Conservation (phyloP, 2,888 invertebrate species). For the Cataglyphis rosenhaueri region DNA sequence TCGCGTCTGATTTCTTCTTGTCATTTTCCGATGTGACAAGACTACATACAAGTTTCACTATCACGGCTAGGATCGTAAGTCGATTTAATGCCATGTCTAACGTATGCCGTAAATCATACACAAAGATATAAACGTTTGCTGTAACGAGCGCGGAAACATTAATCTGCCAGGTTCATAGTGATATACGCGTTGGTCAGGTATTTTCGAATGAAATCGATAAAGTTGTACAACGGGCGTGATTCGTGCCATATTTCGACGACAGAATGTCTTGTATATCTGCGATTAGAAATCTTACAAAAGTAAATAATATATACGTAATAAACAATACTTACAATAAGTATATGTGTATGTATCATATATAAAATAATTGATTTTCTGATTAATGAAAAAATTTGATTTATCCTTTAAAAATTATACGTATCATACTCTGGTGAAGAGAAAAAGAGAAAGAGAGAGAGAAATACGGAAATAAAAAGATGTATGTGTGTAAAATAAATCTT, state of each 20-base stretch:
- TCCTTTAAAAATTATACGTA: background rate
- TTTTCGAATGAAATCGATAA: conserved; percentile 57
- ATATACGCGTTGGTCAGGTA: conserved; percentile 47
- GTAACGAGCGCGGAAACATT: conserved; percentile 54
- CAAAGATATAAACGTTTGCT: conserved; percentile 55
- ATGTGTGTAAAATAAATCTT: background rate
- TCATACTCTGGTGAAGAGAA: background rate
- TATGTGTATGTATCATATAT: background rate
- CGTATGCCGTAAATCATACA: conserved; percentile 50
- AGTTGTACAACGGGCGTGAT: conserved; percentile 18
- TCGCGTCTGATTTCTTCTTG: conserved; percentile 12
- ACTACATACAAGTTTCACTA: conserved; percentile 7
- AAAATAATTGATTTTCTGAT: background rate
- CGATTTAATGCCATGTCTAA: conserved; percentile 52
- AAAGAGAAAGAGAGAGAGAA: background rate
- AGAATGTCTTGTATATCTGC: background rate
- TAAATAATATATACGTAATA: background rate
- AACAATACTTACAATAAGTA: background rate
- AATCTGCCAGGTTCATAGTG: conserved; percentile 56
- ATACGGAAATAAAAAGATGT: background rate
- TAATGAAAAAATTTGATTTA: background rate
- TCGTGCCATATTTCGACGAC: conserved; percentile 33
- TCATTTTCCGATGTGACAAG: conserved; percentile 1
- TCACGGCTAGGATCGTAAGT: conserved; percentile 49
- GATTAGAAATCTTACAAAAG: conserved; percentile 1